Evolutionary conservation across 2,113 vertebrate species (phyloP).

Genomic region (Geococcyx californianus): DNA sequence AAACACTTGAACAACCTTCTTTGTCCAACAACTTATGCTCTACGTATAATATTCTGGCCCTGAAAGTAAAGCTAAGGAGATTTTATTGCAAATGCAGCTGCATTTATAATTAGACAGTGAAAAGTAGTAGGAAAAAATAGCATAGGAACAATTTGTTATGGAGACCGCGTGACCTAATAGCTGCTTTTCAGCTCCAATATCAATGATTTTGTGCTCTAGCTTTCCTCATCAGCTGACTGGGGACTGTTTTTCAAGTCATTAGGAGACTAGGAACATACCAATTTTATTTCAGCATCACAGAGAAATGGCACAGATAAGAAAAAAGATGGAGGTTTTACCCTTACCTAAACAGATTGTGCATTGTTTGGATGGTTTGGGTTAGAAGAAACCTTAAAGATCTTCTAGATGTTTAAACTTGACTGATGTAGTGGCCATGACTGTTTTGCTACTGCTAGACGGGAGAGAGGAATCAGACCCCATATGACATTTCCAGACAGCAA

Average conservation of each 20-base stretch:
- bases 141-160: constrained; percentile 19
- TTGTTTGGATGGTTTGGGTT: neutral
- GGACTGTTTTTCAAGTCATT: constrained; percentile 30
- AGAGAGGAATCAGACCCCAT: neutral
- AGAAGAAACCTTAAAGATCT: too few relatives aligned
- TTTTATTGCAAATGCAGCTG: constrained; percentile 50
- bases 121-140: constrained; percentile 54
- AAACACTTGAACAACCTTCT: neutral
- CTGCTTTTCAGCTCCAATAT: constrained; percentile 26
- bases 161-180: constrained; percentile 18
- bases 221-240: constrained; percentile 14
- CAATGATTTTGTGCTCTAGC: constrained; percentile 13
- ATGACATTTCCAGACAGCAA: constrained; percentile 50
- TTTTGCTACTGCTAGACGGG: neutral
- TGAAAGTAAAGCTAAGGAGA: constrained; percentile 28
- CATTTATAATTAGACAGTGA: constrained; percentile 56
- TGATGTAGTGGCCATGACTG: neutral
- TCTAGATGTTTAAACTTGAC: neutral
- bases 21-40: neutral
- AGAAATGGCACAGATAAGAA: neutral
- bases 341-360: neutral
- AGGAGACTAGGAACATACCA: neutral
- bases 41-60: constrained; percentile 8
- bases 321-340: neutral
- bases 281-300: neutral